Percentiles rank a stretch among this genome's conserved stretches.
These are phyloP conservation scores for Palythoa caribaeorum DNA, from an alignment of 92 coral and sea anemone genomes.

Conservation along the genomic window DNA sequence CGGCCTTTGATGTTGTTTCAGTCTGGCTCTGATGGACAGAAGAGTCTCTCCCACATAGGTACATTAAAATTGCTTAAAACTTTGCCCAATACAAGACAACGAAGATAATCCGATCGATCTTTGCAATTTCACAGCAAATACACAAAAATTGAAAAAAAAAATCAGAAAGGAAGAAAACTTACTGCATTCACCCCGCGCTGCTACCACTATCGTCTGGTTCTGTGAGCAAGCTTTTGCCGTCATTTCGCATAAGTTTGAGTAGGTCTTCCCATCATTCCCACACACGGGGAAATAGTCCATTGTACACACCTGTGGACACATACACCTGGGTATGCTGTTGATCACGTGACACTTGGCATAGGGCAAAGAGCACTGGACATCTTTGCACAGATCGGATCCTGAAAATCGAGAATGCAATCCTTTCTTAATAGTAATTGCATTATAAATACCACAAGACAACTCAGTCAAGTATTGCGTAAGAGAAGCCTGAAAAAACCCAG, in stretches of 20 bases:
- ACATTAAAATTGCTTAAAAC: too few species aligned
- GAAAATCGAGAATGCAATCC: not conserved
- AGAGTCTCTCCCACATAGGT: too few species aligned
- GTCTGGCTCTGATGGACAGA: too few species aligned
- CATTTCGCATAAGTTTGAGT: conserved; percentile 19
- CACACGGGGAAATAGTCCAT: conserved; percentile 13
- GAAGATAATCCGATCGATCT: too few species aligned
- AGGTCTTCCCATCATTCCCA: conserved; percentile 38
- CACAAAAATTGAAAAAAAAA: not conserved
- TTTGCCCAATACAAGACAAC: too few species aligned
- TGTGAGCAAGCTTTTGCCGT: conserved; percentile 23
- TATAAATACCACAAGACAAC: not conserved
- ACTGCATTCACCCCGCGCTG: conserved; percentile 28
- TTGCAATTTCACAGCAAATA: not conserved
- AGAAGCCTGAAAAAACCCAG: not conserved
- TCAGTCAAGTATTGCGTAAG: not conserved
- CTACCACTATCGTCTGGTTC: conserved; percentile 17
- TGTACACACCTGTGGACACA: conserved; percentile 7
- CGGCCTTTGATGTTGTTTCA: too few species aligned
- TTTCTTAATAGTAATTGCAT: too few species aligned
- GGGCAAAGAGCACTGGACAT: not conserved
- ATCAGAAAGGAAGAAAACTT: not conserved
- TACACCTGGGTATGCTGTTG: not conserved
- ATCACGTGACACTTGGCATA: conserved; percentile 32
- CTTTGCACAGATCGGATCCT: conserved; percentile 16